Percentiles rank a stretch among this genome's conserved stretches.
phyloP scores from a whole-genome alignment of 2,797 vertebrate genomes.

The Sebastes dallii region DNA sequence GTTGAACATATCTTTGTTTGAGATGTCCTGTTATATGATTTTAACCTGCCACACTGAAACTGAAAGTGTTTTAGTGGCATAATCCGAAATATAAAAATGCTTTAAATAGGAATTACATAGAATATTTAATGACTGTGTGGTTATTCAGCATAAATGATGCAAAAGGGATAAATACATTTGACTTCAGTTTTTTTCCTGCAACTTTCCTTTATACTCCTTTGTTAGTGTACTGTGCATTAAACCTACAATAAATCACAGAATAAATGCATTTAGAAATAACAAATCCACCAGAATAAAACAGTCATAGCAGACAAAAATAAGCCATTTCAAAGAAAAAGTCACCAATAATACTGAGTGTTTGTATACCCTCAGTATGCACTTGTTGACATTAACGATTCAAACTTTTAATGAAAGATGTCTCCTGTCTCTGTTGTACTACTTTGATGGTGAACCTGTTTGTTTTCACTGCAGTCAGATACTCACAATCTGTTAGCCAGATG shows the following conservation, averaged over 20 bases:
- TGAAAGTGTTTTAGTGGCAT: not conserved
- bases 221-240: not conserved
- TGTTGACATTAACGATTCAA: not conserved
- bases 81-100: not conserved
- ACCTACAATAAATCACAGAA: not conserved
- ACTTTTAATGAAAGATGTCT: not conserved
- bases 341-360: not conserved
- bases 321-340: not conserved
- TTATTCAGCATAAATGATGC: not conserved
- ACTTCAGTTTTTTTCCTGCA: not conserved
- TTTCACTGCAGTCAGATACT: constrained; percentile 32
- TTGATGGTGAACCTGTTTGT: not conserved
- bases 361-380: not conserved
- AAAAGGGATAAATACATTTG: not conserved
- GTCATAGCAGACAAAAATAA: not conserved
- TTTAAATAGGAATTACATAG: not conserved
- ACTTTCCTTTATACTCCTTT: not conserved
- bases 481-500: constrained; percentile 48
- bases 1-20: not conserved
- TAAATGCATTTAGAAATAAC: not conserved
- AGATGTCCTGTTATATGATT: not conserved
- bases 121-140: not conserved
- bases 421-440: not conserved
- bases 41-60: not conserved
- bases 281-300: not conserved